Percentiles rank a stretch among this genome's conserved stretches.
Evolutionary conservation across 2,113 vertebrate genomes (phyloP).

Genomic region (Myxocyprinus asiaticus): DNA sequence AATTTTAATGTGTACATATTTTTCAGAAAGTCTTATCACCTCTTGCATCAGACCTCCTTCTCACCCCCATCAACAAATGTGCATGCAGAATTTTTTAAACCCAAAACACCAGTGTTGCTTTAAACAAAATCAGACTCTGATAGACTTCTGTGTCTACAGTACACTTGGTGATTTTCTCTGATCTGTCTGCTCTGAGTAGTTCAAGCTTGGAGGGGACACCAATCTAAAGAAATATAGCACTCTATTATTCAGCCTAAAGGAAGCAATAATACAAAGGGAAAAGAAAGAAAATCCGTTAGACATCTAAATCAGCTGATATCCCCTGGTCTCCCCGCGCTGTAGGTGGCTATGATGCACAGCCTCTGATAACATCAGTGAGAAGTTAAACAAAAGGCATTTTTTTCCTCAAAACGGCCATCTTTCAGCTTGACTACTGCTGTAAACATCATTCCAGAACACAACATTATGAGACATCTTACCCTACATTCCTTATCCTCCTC

Average conservation of each 20-base stretch:
- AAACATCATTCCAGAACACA: conserved; percentile 78
- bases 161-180: neutral
- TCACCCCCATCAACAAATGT: conserved; percentile 40
- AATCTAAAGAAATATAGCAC: conserved; percentile 55
- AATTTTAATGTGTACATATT: conserved; percentile 33
- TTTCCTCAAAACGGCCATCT: conserved; percentile 76
- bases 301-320: conserved; percentile 31
- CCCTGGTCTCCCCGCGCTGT: conserved; percentile 48
- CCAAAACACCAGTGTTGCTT: no score
- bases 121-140: conserved; percentile 24
- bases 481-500: conserved; percentile 68
- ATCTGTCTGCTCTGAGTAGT: neutral
- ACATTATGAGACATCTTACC: conserved; percentile 74
- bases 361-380: conserved; percentile 72
- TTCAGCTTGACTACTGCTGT: conserved; percentile 80
- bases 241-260: conserved; percentile 60
- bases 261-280: neutral
- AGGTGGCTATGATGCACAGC: conserved; percentile 51
- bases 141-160: conserved; percentile 23
- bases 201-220: conserved; percentile 50
- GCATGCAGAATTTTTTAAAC: no score
- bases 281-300: no score
- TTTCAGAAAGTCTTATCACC: conserved; percentile 41
- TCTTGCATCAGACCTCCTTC: conserved; percentile 41
- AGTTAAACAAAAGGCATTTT: conserved; percentile 82